Conservation (phyloP, 2,113 vertebrate species). For the Plotosus lineatus region DNA sequence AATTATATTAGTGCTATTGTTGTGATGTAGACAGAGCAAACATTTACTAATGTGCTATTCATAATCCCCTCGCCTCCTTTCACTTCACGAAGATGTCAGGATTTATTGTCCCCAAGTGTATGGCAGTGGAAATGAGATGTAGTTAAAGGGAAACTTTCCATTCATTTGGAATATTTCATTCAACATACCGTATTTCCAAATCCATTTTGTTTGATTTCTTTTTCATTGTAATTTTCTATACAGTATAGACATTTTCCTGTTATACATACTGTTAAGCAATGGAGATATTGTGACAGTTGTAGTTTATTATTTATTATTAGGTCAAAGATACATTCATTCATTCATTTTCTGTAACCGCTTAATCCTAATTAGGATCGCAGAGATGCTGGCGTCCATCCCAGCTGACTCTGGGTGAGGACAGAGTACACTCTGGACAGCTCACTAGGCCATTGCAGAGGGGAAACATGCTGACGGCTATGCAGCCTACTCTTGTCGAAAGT, state of each 20-base stretch:
- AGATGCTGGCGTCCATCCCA: too few relatives aligned
- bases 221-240: background rate
- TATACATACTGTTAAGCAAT: background rate
- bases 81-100: constrained; percentile 2
- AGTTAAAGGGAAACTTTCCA: background rate
- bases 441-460: too few relatives aligned
- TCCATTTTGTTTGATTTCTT: background rate
- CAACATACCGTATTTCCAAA: background rate
- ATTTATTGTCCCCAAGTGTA: background rate
- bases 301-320: background rate
- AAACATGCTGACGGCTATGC: too few relatives aligned
- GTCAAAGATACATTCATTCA: background rate
- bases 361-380: too few relatives aligned
- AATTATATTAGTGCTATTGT: background rate
- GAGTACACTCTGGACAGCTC: too few relatives aligned
- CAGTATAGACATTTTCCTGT: background rate
- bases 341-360: too few relatives aligned
- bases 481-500: too few relatives aligned
- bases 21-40: constrained; percentile 24
- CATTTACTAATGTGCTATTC: constrained; percentile 35
- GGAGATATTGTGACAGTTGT: background rate
- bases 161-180: background rate
- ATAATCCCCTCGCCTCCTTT: constrained; percentile 30
- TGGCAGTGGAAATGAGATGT: background rate
- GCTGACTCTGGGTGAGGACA: too few relatives aligned